Conservation (phyloP, 2,888 invertebrate species). For the Hetaerina titia region DNA sequence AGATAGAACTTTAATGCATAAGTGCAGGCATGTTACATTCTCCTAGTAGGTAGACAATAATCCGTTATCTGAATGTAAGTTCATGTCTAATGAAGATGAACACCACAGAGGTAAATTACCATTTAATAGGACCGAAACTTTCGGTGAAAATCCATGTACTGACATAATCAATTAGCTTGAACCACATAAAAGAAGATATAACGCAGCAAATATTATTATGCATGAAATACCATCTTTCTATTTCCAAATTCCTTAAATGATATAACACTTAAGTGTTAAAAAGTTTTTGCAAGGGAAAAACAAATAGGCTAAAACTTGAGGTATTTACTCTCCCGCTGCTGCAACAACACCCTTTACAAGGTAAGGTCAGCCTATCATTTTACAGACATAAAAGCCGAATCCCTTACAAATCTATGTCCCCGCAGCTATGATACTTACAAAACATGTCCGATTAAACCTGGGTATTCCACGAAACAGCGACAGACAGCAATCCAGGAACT, state of each 20-base stretch:
- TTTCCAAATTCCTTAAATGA: not conserved
- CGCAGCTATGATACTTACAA: constrained; percentile 60
- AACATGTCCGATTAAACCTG: constrained; percentile 55
- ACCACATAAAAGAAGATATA: not conserved
- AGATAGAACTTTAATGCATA: too few relatives aligned
- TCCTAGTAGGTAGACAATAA: too few relatives aligned
- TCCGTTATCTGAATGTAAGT: too few relatives aligned
- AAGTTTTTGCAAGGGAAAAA: not conserved
- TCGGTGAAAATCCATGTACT: not conserved
- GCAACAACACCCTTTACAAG: constrained; percentile 62
- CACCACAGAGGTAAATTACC: too few relatives aligned
- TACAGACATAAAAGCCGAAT: not conserved
- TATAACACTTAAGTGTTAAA: not conserved
- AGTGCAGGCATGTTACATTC: too few relatives aligned
- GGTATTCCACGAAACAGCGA: constrained; percentile 60
- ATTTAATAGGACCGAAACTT: too few relatives aligned
- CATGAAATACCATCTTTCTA: not conserved
- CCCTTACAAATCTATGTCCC: constrained; percentile 13
- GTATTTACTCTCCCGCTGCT: not conserved
- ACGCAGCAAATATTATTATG: not conserved
- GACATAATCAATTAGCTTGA: not conserved
- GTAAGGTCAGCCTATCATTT: constrained; percentile 5
- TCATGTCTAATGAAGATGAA: too few relatives aligned
- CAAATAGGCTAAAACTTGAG: not conserved
- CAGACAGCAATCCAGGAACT: constrained; percentile 62